Conservation (phyloP, 2,113 vertebrate genomes). For the Merops nubicus region DNA sequence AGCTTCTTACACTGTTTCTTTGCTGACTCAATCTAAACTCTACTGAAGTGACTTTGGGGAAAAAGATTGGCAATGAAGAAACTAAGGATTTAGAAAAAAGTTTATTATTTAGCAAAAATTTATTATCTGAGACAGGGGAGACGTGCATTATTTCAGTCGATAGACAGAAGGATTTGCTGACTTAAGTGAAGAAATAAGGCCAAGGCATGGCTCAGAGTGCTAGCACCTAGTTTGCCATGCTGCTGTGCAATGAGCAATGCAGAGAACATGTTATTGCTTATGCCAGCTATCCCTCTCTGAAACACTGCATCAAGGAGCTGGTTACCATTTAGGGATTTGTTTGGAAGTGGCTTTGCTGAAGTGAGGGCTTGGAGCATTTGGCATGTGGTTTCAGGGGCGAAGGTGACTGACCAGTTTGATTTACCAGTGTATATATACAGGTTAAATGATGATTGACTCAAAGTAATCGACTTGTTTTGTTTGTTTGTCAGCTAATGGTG, state of each 20-base stretch:
- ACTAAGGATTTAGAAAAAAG: background rate
- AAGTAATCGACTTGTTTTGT: background rate
- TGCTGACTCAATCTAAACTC: background rate
- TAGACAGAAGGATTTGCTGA: background rate
- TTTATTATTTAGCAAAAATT: background rate
- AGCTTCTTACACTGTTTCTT: background rate
- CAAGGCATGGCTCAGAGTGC: fast-evolving
- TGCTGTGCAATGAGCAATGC: background rate
- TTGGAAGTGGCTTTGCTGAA: background rate
- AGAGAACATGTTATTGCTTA: background rate
- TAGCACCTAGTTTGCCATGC: background rate
- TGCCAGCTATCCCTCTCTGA: background rate
- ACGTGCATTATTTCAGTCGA: background rate
- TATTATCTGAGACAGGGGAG: background rate
- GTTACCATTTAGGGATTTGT: background rate
- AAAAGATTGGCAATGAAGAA: background rate
- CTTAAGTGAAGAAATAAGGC: background rate
- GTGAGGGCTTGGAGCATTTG: background rate
- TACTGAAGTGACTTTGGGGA: background rate
- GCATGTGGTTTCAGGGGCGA: background rate
- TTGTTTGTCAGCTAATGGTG: background rate
- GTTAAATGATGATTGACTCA: background rate
- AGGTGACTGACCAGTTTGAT: background rate
- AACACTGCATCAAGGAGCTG: background rate
- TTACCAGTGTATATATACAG: background rate